Base-by-base conservation (phyloP, 2,113 vertebrate genomes). In the Mastomys natalensis region DNA sequence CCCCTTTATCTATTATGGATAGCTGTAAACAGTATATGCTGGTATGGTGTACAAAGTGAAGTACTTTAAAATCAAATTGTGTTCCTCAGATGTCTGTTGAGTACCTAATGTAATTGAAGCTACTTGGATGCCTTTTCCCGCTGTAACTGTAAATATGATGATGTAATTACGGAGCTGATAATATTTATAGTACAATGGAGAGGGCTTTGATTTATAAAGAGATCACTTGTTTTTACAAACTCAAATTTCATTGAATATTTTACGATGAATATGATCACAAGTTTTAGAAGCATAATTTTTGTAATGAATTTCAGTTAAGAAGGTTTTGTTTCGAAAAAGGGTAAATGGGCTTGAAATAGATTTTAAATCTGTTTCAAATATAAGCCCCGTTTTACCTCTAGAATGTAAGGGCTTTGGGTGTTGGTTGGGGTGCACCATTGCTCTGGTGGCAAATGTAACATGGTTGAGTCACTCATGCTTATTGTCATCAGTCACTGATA, bases 341-440 rank as follows among this genome's bases (percentile, higher is more conserved):
- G 0, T 91, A 93, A 81, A 91, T 90, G 17, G 80, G 2, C n/a
- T 81, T 92, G 19, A 51, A 62, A 31, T 40, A 53, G n/a, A 90
- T 90, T 77, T 97, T 81, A 87, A 93, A 81, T 21, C 34, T 60
- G 94, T 96, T 94, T 96, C 74, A 95, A 85, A 45, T 88, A 73
- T 58, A 96, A 80, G 51, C 51, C 31, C 70, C 10, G 55, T 94
- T 97, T 97, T 97, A 95, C 66, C 87, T 95, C 95, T 92, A 82
- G 53, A 91, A 90, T 45, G 82, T 92, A 95, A 88, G 66, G 51
- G 37, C 82, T 68, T 85, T 88, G 76, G 51, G 26, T 90, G 68
- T 85, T 89, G 76, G 76, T 58, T 93, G 90, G 80, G 87, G 26
- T 73, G 5, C 66, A 34, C 66, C 31, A 34, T 68, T 68, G 66